phyloP scores from a whole-genome alignment of 1,140 invertebrate genomes.

The Drosophila pectinifera region DNA sequence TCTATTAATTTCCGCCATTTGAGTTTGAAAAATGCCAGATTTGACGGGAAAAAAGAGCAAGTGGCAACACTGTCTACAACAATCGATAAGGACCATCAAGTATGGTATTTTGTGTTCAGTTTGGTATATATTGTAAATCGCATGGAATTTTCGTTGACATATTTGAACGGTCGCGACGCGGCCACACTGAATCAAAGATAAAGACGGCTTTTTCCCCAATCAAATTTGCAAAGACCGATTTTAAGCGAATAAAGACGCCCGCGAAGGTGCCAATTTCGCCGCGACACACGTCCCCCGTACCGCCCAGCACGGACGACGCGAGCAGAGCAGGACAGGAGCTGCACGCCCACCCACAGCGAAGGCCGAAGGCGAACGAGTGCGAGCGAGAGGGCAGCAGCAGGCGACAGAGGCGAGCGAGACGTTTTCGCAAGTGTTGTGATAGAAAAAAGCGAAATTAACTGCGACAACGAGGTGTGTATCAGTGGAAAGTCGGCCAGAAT shows the following conservation, averaged over 20 bases:
- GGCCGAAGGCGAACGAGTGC: conserved; percentile 45
- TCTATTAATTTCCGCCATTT: too few species aligned
- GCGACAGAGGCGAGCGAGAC: conserved; percentile 55
- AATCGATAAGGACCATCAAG: background rate
- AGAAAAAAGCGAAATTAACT: conserved; percentile 70
- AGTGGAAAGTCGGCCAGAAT: conserved; percentile 21
- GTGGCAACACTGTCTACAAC: background rate
- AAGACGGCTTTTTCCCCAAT: conserved; percentile 27
- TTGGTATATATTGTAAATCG: background rate
- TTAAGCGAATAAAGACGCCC: conserved; percentile 11
- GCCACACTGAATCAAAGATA: conserved; percentile 30
- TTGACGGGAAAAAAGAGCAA: too few species aligned
- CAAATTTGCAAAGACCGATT: conserved; percentile 23
- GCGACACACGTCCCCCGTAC: background rate
- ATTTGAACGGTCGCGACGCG: background rate
- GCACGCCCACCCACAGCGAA: conserved; percentile 34
- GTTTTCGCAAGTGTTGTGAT: conserved; percentile 77
- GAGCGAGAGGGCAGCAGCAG: conserved; percentile 56
- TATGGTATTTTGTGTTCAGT: background rate
- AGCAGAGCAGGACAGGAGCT: conserved; percentile 12
- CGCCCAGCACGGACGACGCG: conserved; percentile 18
- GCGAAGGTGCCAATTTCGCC: conserved; percentile 10
- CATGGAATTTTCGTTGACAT: background rate
- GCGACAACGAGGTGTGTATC: conserved; percentile 67
- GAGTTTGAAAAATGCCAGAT: too few species aligned